These are phyloP conservation scores for Candoia aspera DNA, from an alignment of 2,113 vertebrate genomes.

Conservation along the genomic window DNA sequence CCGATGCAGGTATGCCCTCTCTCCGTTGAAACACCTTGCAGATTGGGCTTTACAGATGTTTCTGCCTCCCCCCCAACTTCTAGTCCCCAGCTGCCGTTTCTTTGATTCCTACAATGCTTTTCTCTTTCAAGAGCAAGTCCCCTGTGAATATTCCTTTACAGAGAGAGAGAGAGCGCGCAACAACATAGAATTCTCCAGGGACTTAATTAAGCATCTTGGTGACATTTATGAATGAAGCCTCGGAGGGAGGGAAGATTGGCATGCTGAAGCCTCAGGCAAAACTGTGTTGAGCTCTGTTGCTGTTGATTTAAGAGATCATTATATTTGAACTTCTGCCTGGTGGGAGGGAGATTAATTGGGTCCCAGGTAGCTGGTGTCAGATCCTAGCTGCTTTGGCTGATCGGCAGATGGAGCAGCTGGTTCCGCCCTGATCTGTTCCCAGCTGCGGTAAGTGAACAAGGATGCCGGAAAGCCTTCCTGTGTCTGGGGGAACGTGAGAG, in stretches of 20 bases:
- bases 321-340: background rate
- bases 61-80: background rate
- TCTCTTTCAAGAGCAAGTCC: background rate
- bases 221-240: constrained; percentile 1
- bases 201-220: background rate
- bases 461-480: background rate
- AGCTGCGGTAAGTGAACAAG: background rate
- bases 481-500: background rate
- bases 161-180: background rate
- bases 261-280: accelerated
- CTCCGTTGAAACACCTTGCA: background rate
- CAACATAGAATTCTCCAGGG: accelerated
- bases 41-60: background rate
- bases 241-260: background rate
- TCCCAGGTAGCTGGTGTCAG: background rate
- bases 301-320: background rate
- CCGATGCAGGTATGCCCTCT: background rate
- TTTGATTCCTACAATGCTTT: background rate
- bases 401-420: background rate
- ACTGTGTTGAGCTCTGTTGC: background rate
- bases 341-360: background rate
- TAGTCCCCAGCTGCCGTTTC: background rate
- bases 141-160: too few species aligned
- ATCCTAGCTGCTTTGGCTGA: background rate
- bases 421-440: background rate